Evolutionary conservation across 2,797 vertebrate species (phyloP), one percentile per base, ranked within the genome.

Genomic region (Gymnothorax javanicus): DNA sequence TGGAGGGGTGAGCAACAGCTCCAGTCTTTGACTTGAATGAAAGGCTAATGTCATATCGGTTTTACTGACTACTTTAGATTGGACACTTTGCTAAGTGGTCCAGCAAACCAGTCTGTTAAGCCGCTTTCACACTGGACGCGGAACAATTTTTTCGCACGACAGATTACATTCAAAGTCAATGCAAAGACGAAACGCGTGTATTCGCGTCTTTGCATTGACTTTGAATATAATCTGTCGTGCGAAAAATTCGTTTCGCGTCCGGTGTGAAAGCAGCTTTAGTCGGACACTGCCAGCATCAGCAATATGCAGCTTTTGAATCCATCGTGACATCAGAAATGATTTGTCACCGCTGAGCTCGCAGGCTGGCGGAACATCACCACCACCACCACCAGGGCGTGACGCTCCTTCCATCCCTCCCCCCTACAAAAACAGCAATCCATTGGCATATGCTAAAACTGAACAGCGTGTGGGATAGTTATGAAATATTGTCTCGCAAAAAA

Each of bases 321-420:
- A 81, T 56, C 50, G 77, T 56, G 77, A 81, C 77, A 81, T 23
- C n/a, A 83, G 57, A 83, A 25, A 83, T 58, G 81, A 83, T 58
- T 83, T 83, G 54, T 83, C 81, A 59, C 56, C n/a, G 57, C 57
- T 59, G 25, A 59, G 81, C 81, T 59, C 58, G 79, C 56, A 25
- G n/a, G 56, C 81, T 25, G n/a, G 23, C 81, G 27, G 25, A 83
- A 59, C 57, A 83, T 83, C 81, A 83, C 81, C 33, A 77, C 33
- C 33, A 77, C 33, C 33, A 2, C 64, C 64, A 4, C 73, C 81
- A 83, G 54, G 81, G 54, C 81, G 57, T 83, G 57, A 83, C 81
- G 52, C 87, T 84, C 86, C 9, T 84, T 84, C 84, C 12, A 88
- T 85, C 71, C 83, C 20, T 27, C 85, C 43, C 89, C 84, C 81